These are phyloP conservation scores for Apantesis nais DNA, from an alignment of 2,888 invertebrate genomes.

Conservation along the genomic window DNA sequence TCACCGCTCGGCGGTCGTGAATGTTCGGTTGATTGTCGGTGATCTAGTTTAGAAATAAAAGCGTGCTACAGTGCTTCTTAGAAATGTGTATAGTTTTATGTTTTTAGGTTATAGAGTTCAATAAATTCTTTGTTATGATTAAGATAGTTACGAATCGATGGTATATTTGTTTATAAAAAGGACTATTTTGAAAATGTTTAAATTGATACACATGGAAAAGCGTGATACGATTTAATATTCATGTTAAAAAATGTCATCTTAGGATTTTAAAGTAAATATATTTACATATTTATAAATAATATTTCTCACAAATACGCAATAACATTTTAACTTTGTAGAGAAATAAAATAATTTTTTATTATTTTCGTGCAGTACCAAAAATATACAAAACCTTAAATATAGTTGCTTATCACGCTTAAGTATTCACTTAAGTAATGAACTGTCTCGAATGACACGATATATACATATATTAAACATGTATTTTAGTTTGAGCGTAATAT, in stretches of 20 bases:
- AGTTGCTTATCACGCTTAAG: neutral
- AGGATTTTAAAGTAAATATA: no score
- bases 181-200: neutral
- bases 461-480: no score
- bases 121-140: neutral
- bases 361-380: neutral
- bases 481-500: no score
- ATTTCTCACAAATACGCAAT: no score
- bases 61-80: constrained; percentile 10
- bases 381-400: no score
- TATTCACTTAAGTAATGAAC: no score
- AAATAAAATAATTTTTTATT: no score
- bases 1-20: constrained; percentile 54
- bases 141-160: neutral
- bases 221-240: neutral
- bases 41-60: constrained; percentile 37
- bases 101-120: constrained; percentile 1
- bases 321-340: no score
- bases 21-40: constrained; percentile 48
- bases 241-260: no score
- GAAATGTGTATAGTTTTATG: constrained; percentile 2
- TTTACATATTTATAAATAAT: no score
- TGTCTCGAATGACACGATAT: no score
- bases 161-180: constrained; percentile 1
- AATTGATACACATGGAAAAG: neutral